Base-by-base conservation (phyloP, 2,797 vertebrate species). In the Odontamblyopus rebecca region DNA sequence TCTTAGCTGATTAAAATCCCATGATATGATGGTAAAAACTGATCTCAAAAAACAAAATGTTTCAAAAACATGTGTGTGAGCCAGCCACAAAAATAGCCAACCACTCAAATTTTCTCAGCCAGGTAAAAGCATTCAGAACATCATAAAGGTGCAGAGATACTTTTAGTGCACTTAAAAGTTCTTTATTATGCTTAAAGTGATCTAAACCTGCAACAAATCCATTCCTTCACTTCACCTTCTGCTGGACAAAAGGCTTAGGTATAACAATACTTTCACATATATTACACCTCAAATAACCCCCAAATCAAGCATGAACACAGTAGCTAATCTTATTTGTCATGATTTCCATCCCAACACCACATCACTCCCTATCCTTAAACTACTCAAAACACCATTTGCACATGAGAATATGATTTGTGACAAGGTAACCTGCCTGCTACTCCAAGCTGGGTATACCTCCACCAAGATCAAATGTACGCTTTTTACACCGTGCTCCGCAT, bases 391-490 rank as follows among this genome's bases (percentile, higher is more conserved):
- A 32, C 74, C 67, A 48, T 78, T 77, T 67, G 64, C 76, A 61
- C 57, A 19, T 69, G 76, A 83, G 78, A 73, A 79, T 60, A n/a
- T 3, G 11, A 73, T 74, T 57, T 13, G 64, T 6, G 35, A 71
- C 70, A 70, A 67, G 65, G 79, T 63, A 74, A 81, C 29, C 54
- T 0, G 11, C 64, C 53, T 72, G 61, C 60, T 75, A 50, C 8
- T 54, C 68, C 75, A 54, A 77, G 73, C 59, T 41, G 18, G 62
- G 75, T 71, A 51, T 81, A 77, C 78, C 81, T 85, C 69, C 15
- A 16, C 61, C 69, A 23, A 81, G 75, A 85, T 88, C 72, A 87
- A 85, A 66, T 83, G 70, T 80, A 32, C 35, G 53, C 59, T 80
- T 82, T 77, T n/a, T 71, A 72, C 78, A 62, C 67, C 56, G 56